Evolutionary conservation across 2,888 invertebrate genomes (phyloP).

Genomic region (Eupithecia centaureata): DNA sequence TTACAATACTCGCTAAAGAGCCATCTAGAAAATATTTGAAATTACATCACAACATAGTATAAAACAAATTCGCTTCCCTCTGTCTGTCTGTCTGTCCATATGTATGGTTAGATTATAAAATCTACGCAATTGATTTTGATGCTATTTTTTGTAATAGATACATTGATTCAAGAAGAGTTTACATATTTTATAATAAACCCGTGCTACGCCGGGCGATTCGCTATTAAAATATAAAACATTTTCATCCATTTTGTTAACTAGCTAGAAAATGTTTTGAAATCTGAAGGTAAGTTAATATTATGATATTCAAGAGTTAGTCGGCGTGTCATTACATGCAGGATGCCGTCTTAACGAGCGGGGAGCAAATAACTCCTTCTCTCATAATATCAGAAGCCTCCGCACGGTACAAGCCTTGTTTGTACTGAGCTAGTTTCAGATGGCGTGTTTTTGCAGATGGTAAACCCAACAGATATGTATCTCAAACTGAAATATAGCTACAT

Average conservation of each 20-base stretch:
- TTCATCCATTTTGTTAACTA: constrained; percentile 16
- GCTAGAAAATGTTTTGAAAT: constrained; percentile 29
- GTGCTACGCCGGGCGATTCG: too few species aligned
- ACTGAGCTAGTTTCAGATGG: constrained; percentile 17
- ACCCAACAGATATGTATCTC: neutral
- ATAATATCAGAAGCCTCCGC: constrained; percentile 48
- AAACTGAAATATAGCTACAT: neutral
- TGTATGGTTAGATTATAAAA: too few species aligned
- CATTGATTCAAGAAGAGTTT: too few species aligned
- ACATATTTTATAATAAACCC: too few species aligned
- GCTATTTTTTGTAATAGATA: too few species aligned
- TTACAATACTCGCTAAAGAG: too few species aligned
- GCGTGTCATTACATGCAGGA: constrained; percentile 67
- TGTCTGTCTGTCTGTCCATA: too few species aligned
- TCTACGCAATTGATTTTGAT: too few species aligned
- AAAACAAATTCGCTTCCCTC: too few species aligned
- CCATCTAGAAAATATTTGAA: too few species aligned
- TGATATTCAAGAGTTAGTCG: constrained; percentile 55
- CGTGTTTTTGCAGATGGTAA: neutral
- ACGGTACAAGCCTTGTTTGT: constrained; percentile 23
- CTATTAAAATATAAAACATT: constrained; percentile 9
- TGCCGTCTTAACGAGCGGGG: constrained; percentile 71
- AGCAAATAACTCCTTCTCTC: constrained; percentile 75
- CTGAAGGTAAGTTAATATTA: constrained; percentile 51
- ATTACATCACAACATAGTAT: too few species aligned